phyloP scores from a whole-genome alignment of 1,140 invertebrate genomes.

The Alviniconcha marisindica region DNA sequence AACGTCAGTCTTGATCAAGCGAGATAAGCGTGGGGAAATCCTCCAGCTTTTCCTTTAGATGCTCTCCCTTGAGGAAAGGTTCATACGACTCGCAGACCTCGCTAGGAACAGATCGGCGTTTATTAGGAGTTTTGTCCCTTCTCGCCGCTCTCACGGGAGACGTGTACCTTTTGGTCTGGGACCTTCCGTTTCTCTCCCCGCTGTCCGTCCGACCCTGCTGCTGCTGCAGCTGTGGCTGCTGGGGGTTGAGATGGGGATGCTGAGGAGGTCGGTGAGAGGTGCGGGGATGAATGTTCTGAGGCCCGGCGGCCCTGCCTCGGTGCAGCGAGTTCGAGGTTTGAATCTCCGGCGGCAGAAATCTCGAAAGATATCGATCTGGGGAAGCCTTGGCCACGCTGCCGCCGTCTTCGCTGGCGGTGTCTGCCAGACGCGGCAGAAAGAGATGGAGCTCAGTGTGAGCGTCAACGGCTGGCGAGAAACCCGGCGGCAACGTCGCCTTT shows the following conservation, averaged over 20 bases:
- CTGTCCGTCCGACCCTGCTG: neutral
- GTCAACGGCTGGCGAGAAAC: neutral
- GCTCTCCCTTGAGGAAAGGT: constrained; percentile 40
- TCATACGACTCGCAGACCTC: constrained; percentile 29
- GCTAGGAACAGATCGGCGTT: neutral
- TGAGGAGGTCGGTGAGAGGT: neutral
- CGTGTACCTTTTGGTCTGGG: neutral
- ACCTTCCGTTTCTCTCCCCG: neutral
- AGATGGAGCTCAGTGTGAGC: constrained; percentile 23
- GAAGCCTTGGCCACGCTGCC: neutral
- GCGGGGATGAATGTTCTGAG: neutral
- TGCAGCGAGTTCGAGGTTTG: neutral
- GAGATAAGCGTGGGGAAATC: constrained; percentile 43
- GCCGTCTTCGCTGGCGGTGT: constrained; percentile 11
- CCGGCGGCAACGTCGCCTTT: neutral
- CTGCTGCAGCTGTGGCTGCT: neutral
- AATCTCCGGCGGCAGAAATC: neutral
- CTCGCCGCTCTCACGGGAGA: neutral
- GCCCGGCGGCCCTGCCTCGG: neutral
- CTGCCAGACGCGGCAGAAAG: constrained; percentile 16
- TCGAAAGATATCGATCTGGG: neutral
- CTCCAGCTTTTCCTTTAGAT: constrained; percentile 39
- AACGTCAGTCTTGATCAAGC: constrained; percentile 19
- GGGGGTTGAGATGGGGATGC: neutral
- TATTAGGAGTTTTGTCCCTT: constrained; percentile 31